Conservation (phyloP, 2,113 vertebrate genomes). For the Chaetodon trifascialis region DNA sequence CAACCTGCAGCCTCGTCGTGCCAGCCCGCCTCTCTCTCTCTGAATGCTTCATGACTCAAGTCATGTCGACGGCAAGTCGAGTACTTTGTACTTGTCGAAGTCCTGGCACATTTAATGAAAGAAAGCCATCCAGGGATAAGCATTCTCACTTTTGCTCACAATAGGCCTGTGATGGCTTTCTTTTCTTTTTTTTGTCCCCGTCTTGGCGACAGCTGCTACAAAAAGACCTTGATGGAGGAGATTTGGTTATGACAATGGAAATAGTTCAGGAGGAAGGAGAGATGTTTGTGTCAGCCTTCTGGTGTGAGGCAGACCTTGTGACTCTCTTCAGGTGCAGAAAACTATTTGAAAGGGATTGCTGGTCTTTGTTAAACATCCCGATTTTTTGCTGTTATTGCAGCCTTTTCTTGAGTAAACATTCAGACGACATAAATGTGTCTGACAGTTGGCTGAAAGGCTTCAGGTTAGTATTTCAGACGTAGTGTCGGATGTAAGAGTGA, state of each 20-base stretch:
- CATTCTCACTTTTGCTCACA: constrained; percentile 2
- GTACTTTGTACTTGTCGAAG: constrained; percentile 15
- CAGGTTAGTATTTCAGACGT: too few species aligned
- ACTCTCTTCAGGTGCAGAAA: neutral
- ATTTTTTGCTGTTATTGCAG: neutral
- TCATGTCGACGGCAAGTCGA: constrained; percentile 32
- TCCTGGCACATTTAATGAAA: constrained; percentile 16
- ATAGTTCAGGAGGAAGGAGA: neutral
- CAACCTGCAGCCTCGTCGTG: constrained; percentile 12
- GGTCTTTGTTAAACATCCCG: neutral
- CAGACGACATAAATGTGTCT: neutral
- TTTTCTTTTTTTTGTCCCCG: neutral
- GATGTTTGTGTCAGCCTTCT: neutral
- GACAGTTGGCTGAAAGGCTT: neutral
- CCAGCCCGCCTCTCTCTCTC: neutral
- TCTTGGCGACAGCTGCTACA: neutral
- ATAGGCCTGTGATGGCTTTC: neutral
- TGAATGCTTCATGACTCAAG: constrained; percentile 16
- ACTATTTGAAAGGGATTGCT: neutral
- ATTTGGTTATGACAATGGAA: constrained; percentile 25
- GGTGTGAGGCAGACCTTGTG: neutral
- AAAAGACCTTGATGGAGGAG: constrained; percentile 9
- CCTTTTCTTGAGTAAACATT: neutral
- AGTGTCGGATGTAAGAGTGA: neutral
- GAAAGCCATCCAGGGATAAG: constrained; percentile 26